These are phyloP conservation scores for Peromyscus melanophrys DNA, from an alignment of 2,797 vertebrate genomes.

Conservation along the genomic window DNA sequence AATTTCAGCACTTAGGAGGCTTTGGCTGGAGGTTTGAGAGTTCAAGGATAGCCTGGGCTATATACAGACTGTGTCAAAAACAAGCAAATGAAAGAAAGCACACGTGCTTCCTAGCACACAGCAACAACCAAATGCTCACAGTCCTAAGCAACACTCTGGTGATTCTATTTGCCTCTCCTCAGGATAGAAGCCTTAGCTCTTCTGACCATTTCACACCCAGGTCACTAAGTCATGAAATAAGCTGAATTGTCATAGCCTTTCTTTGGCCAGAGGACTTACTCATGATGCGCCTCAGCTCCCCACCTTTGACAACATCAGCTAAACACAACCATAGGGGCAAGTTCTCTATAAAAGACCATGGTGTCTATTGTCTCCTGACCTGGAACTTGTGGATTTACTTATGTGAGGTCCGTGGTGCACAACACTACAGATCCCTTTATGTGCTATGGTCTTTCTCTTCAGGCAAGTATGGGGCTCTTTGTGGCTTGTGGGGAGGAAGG, in stretches of 20 bases:
- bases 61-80: not conserved
- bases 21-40: too few species aligned
- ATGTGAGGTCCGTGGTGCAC: not conserved
- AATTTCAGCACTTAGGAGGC: not conserved
- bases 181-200: not conserved
- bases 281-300: not conserved
- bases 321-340: not conserved
- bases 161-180: conserved; percentile 4
- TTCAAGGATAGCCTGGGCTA: not conserved
- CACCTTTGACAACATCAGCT: not conserved
- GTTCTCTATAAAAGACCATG: conserved; percentile 18
- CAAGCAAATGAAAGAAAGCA: not conserved
- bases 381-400: not conserved
- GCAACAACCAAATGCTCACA: not conserved
- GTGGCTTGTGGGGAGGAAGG: not conserved
- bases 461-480: conserved; percentile 24
- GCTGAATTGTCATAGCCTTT: not conserved
- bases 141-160: not conserved
- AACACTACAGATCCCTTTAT: not conserved
- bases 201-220: not conserved
- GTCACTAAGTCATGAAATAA: not conserved
- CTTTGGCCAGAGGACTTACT: conserved; percentile 34
- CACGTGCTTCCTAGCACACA: not conserved
- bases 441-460: not conserved
- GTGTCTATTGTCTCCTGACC: not conserved